Conservation (phyloP, 2,888 invertebrate species). For the Coelopa pilipes region DNA sequence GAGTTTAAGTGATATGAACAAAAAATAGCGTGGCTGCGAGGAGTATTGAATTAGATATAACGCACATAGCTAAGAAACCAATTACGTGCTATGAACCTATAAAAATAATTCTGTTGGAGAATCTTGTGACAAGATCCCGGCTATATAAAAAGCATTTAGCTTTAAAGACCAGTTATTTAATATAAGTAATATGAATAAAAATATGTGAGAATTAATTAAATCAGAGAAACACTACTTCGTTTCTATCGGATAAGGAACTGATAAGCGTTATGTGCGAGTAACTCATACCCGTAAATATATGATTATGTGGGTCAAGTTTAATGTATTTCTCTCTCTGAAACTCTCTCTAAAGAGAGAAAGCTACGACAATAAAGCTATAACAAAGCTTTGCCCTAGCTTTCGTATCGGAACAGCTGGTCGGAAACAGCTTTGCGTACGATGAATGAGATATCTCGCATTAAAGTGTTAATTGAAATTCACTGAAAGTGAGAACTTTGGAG, state of each 20-base stretch:
- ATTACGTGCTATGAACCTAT: too few species aligned
- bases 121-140: not conserved
- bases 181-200: too few species aligned
- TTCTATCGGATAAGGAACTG: not conserved
- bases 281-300: not conserved
- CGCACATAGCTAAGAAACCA: too few species aligned
- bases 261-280: not conserved
- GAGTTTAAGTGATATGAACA: constrained; percentile 47
- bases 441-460: not conserved
- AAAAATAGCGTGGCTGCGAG: too few species aligned
- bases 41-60: too few species aligned
- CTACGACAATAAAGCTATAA: not conserved
- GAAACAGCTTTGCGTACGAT: not conserved
- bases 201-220: too few species aligned
- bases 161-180: too few species aligned
- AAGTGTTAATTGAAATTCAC: not conserved
- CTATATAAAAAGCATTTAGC: not conserved
- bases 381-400: not conserved
- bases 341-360: too few species aligned
- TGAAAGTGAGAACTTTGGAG: too few species aligned
- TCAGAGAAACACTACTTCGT: too few species aligned
- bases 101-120: too few species aligned
- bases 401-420: not conserved
- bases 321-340: too few species aligned
- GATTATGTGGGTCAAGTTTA: not conserved